Conservation (phyloP, 2,888 invertebrate species). For the Eutolmus rufibarbis region DNA sequence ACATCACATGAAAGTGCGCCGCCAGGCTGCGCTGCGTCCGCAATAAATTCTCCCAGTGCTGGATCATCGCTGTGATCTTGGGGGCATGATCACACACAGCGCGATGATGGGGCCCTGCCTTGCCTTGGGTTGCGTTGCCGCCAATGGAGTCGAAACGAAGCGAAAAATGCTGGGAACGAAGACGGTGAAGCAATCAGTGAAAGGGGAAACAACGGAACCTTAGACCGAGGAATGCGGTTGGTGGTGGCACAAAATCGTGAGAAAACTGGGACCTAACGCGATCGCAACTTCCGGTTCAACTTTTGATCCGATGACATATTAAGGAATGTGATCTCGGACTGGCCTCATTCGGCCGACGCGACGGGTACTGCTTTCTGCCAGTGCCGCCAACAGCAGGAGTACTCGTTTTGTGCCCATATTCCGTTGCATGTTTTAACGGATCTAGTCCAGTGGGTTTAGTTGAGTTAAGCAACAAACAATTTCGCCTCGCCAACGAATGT, state of each 20-base stretch:
- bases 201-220: conserved; percentile 40
- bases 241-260: conserved; percentile 18
- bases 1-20: neutral
- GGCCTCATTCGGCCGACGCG: neutral
- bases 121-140: neutral
- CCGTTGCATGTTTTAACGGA: neutral
- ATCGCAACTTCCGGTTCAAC: conserved; percentile 32
- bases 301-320: conserved; percentile 29
- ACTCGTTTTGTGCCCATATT: neutral
- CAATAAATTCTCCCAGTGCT: neutral
- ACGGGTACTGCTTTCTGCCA: neutral
- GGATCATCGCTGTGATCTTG: neutral
- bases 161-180: conserved; percentile 20
- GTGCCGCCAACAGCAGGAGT: neutral
- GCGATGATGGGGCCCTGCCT: neutral
- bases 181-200: conserved; percentile 21
- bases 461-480: neutral
- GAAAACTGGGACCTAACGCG: conserved; percentile 7
- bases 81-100: neutral
- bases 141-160: neutral
- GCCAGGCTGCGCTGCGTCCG: neutral
- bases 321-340: neutral
- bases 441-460: neutral
- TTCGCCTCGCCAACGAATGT: neutral
- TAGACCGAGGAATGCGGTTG: conserved; percentile 35